Conservation (phyloP, 2,113 vertebrate genomes). For the Girardinichthys multiradiatus region DNA sequence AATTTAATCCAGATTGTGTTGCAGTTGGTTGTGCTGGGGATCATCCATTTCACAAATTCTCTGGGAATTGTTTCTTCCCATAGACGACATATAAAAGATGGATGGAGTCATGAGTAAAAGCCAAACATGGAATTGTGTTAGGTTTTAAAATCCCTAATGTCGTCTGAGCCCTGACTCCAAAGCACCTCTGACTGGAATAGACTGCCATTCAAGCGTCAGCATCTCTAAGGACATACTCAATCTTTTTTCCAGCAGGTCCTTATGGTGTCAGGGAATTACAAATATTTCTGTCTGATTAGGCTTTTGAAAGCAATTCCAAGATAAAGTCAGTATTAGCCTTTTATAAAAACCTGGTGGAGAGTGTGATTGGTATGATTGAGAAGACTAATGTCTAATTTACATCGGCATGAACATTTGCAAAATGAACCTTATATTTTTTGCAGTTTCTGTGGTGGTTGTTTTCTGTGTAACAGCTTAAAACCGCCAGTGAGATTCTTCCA, state of each 20-base stretch:
- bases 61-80: not conserved
- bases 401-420: not conserved
- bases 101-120: constrained; percentile 9
- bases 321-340: not conserved
- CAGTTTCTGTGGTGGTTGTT: not conserved
- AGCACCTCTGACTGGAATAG: constrained; percentile 5
- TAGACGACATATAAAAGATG: not conserved
- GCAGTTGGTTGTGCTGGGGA: not conserved
- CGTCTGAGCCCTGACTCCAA: not conserved
- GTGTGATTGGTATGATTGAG: not conserved
- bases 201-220: not conserved
- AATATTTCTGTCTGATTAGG: not conserved
- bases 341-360: not conserved
- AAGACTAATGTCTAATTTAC: not conserved
- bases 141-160: not conserved
- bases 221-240: not conserved
- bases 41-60: not conserved
- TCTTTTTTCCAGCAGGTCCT: not conserved
- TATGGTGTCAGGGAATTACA: not conserved
- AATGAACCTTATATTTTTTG: not conserved
- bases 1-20: not conserved
- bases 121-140: constrained; percentile 3
- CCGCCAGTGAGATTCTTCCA: not conserved
- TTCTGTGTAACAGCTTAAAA: not conserved
- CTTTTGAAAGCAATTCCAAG: not conserved